phyloP scores from a whole-genome alignment of 2,797 vertebrate genomes.

The Manis javanica region DNA sequence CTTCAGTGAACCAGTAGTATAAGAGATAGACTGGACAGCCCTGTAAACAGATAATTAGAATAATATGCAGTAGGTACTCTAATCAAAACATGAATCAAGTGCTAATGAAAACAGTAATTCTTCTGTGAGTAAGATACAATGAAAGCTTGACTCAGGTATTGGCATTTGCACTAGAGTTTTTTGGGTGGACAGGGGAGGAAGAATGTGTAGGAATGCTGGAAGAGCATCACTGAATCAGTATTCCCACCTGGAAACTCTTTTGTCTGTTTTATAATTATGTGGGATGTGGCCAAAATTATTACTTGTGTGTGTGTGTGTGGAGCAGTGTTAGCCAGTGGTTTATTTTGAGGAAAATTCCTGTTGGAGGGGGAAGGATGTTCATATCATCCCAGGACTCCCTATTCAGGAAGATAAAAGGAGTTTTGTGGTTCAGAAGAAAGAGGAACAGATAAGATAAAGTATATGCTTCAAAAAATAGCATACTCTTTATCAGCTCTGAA shows the following conservation, averaged over 20 bases:
- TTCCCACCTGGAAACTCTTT: not conserved
- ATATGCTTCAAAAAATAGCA: not conserved
- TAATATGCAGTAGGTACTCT: not conserved
- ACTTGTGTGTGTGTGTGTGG: not conserved
- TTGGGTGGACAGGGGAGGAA: not conserved
- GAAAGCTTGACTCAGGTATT: not conserved
- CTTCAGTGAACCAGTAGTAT: not conserved
- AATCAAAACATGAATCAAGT: not conserved
- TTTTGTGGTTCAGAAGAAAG: not conserved
- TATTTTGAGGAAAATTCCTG: not conserved
- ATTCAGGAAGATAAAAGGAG: not conserved
- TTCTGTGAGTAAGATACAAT: not conserved
- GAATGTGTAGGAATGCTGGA: not conserved
- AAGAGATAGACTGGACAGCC: not conserved
- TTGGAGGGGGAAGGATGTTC: not conserved
- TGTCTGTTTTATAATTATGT: not conserved
- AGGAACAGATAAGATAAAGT: not conserved
- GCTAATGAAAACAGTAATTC: not conserved
- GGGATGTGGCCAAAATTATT: not conserved
- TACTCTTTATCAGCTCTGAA: not conserved
- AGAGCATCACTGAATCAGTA: not conserved
- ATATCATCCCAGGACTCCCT: not conserved
- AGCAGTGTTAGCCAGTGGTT: not conserved
- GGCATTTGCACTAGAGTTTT: not conserved
- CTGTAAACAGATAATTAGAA: not conserved